Evolutionary conservation across 2,888 invertebrate species (phyloP), one percentile per base, ranked within the genome.

Genomic region (Diarsia dahlii): DNA sequence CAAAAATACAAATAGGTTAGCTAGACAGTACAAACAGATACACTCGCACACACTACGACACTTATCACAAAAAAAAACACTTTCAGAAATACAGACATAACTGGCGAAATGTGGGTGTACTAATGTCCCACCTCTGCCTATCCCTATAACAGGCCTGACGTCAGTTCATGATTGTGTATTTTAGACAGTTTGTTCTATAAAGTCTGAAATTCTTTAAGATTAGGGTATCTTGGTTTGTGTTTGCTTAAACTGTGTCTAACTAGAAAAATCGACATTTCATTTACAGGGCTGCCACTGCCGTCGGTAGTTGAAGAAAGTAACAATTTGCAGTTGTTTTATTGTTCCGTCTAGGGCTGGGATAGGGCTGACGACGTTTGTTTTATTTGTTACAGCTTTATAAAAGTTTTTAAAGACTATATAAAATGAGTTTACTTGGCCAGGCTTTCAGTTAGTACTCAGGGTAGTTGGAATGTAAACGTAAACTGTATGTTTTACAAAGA

Each of bases 301-400:
- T 70, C 67, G 77, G 79, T 84, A 78, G 81, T 85, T 84, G 83
- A 80, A 60, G 83, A 82, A 88, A 90, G 84, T 87, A 89, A 88
- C 89, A 86, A 88, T 89, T 86, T 85, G 77, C 76, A 69, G 79
- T 85, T 85, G 86, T 87, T 89, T 89, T 90, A 90, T 89, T 84
- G 78, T 80, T 77, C 68, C 81, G 78, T 87, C 86, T 84, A 84
- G 76, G 75, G 81, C 84, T 58, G 82, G 74, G 87, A 87, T 89
- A 87, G 88, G 88, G 86, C 82, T 88, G 89, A 86, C 88, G 64
- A 69, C 80, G 82, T 85, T 87, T 82, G 82, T 89, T 90, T 90
- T 88, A 88, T 90, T 88, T 75, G 80, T 80, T 86, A 80, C 86
- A 88, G 76, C 80, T 72, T 76, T 70, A 78, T 87, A 81, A 87